Base-by-base conservation (phyloP, 2,888 invertebrate species). In the Agrochola lychnidis region DNA sequence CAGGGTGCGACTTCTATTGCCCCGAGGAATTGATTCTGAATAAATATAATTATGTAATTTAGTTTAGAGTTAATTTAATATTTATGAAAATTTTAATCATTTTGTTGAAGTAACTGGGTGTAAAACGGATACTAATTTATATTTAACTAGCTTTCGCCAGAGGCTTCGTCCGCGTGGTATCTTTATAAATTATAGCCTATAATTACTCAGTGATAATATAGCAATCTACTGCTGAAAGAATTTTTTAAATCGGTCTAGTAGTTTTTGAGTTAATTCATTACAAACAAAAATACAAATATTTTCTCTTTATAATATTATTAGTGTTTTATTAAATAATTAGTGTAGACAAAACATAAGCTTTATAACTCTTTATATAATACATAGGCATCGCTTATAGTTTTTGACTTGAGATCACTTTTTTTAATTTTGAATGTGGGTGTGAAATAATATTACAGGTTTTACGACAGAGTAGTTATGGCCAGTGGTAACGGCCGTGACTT, bases 11-110 rank as follows among this genome's bases (percentile, higher is more conserved):
- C 78, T 62, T 9, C 6, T 76, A 42, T 68, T 71, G 45, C 76
- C 62, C 74, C 16, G 2, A 64, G 73, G 87, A 73, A 73, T 82
- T 83, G 76, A 80, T 77, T 75, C 72, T 56, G 42, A 70, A 70
- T 16, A 59, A 70, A 67, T 30, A 67, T 61, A 2, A 36, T 36
- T 36, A 64, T 48, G 19, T 61, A 7, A 67, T 64, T 59, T 64
- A 61, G 16, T 81, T 78, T 30, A 14, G 16, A 14, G 22, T 57
- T 74, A 7, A 74, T 81, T 73, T n/a, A 30, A 14, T 61, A 61
- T 66, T 61, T 48, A 30, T 42, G 7, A 7, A 48, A 61, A 9
- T 48, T 59, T 64, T 45, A 14, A 42, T 36, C 0, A 36, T 22
- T 30, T 53, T 53, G 4, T 14, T 16, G 2, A 30, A 53, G 14